Evolutionary conservation across 1,140 invertebrate species (phyloP), one percentile per base, ranked within the genome.

Genomic region (Brachionus rubens): DNA sequence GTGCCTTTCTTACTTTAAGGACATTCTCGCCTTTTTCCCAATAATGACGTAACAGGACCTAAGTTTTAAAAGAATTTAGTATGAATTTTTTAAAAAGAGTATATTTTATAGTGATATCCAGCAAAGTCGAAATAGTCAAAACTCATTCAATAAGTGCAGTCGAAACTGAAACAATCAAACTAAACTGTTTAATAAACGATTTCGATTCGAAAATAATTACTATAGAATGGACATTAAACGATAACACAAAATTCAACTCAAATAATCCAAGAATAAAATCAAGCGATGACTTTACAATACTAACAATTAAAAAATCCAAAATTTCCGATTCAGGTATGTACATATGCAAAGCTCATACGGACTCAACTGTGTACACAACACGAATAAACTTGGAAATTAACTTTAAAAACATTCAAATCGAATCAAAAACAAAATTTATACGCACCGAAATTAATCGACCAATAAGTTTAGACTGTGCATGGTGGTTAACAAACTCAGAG

Each of bases 401-500:
- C 24, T 26, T 7, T 28, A 43, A 65, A 43, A 41, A 41, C 9
- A 43, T 24, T 43, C 5, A 65, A 43, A 65, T 65, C 5, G 59
- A 65, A 65, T 65, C 59, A 41, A 65, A 43, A 36, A 65, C 33
- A 65, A 65, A 65, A 65, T 21, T 21, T 14, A 12, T 65, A n/a
- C 16, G 43, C 9, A 36, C 40, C 4, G 24, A 24, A 6, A 24
- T 12, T n/a, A 43, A 65, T 26, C 33, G 26, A 24, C 43, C 59
- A 21, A 43, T 26, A 36, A 43, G 24, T 24, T 24, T 65, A 3
- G 59, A 65, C 21, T 65, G 59, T 28, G 19, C 41, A 28, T 65
- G 59, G 59, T 65, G 59, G 59, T 65, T 65, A 21, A 9, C 41
- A n/a, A 41, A 65, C 16, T 10, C 24, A 65, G 24, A 46, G 3